Conservation (phyloP, 2,888 invertebrate species). For the Oligia fasciuncula region DNA sequence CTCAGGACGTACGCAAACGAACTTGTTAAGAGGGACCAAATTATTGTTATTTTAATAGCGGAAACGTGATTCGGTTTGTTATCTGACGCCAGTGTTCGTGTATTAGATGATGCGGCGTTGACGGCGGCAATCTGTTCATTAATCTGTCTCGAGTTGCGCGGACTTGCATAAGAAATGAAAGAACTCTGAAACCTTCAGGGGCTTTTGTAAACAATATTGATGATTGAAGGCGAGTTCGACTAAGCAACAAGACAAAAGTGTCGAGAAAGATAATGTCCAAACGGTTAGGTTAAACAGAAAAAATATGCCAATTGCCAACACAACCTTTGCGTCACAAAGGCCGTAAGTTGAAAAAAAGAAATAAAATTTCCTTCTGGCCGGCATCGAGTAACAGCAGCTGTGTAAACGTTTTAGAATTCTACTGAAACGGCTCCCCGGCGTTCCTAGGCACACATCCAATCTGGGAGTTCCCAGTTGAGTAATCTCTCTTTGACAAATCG, state of each 20-base stretch:
- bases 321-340: neutral
- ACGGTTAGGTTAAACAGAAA: conserved; percentile 3
- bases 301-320: neutral
- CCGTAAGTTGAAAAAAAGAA: conserved; percentile 20
- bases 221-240: neutral
- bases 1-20: conserved; percentile 39
- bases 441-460: conserved; percentile 58
- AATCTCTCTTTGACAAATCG: conserved; percentile 71
- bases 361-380: conserved; percentile 28
- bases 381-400: conserved; percentile 53
- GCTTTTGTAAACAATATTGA: neutral
- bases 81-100: conserved; percentile 48
- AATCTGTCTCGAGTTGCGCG: conserved; percentile 30
- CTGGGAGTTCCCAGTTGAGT: conserved; percentile 54
- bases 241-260: neutral
- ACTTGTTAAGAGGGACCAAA: conserved; percentile 55
- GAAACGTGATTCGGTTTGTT: conserved; percentile 60
- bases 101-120: conserved; percentile 40
- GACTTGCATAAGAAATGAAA: conserved; percentile 9
- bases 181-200: conserved; percentile 3
- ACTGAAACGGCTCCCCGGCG: conserved; percentile 31
- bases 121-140: conserved; percentile 31
- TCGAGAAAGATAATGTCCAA: neutral
- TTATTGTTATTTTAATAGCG: conserved; percentile 67
- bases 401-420: conserved; percentile 57